These are phyloP conservation scores for Tetraneura akinire DNA, from an alignment of 1,140 invertebrate species.

Conservation along the genomic window DNA sequence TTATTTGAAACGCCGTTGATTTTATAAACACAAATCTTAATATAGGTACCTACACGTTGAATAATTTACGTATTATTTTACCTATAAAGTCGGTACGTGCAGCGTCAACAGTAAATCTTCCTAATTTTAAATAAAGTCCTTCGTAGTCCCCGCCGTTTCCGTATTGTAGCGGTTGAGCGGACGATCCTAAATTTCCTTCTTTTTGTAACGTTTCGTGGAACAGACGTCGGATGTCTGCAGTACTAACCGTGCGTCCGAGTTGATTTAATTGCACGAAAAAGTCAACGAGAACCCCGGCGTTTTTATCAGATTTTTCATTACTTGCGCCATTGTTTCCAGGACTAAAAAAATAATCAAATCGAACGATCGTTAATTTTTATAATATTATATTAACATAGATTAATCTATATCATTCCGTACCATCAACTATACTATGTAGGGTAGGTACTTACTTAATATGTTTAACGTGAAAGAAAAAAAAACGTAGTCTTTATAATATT, in stretches of 20 bases:
- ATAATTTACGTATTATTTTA: constrained; percentile 62
- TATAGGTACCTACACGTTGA: too few relatives aligned
- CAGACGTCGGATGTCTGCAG: constrained; percentile 75
- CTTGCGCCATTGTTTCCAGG: constrained; percentile 57
- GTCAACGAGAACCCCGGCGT: constrained; percentile 82
- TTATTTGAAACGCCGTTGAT: too few relatives aligned
- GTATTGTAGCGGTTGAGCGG: constrained; percentile 28
- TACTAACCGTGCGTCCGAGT: constrained; percentile 75
- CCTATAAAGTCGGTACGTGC: constrained; percentile 86
- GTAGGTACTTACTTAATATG: too few relatives aligned
- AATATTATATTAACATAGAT: too few relatives aligned
- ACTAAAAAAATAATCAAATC: constrained; percentile 60
- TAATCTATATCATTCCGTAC: too few relatives aligned
- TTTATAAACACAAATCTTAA: background rate
- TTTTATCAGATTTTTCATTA: constrained; percentile 32
- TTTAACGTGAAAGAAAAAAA: too few relatives aligned
- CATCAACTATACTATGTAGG: too few relatives aligned
- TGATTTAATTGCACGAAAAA: constrained; percentile 82
- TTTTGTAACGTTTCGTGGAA: constrained; percentile 77
- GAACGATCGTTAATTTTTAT: too few relatives aligned
- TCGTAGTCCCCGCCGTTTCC: constrained; percentile 57
- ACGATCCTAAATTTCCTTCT: constrained; percentile 56
- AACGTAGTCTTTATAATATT: too few relatives aligned
- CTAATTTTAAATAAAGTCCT: constrained; percentile 67
- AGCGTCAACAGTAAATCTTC: constrained; percentile 80